phyloP scores from a whole-genome alignment of 2,888 invertebrate genomes.

The Andrena haemorrhoa region DNA sequence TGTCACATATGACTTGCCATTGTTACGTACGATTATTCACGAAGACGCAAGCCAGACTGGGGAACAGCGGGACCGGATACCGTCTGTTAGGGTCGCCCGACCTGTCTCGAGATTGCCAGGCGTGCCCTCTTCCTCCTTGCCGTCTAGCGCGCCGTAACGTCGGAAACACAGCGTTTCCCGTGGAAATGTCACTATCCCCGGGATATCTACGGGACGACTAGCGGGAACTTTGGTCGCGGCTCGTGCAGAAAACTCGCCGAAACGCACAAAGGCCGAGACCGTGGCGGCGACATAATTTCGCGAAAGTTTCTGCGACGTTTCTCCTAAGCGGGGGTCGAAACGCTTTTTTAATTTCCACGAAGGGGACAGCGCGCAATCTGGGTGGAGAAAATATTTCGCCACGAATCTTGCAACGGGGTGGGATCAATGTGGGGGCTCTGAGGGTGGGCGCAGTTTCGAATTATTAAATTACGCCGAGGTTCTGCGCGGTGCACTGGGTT shows the following conservation, averaged over 20 bases:
- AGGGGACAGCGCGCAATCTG: not conserved
- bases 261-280: conserved; percentile 9
- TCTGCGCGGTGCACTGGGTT: too few species aligned
- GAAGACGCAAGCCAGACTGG: conserved; percentile 56
- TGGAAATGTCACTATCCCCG: conserved; percentile 58
- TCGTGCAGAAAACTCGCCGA: not conserved
- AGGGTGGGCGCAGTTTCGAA: too few species aligned
- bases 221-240: conserved; percentile 17
- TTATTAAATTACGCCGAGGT: too few species aligned
- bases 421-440: too few species aligned
- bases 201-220: conserved; percentile 45
- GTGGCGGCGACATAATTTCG: conserved; percentile 29
- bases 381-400: not conserved
- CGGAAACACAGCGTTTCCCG: conserved; percentile 65
- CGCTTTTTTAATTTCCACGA: conserved; percentile 29
- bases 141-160: conserved; percentile 37
- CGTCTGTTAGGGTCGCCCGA: conserved; percentile 69
- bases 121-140: conserved; percentile 52
- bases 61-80: conserved; percentile 59
- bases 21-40: conserved; percentile 72
- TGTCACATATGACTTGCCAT: conserved; percentile 50
- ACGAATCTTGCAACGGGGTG: not conserved
- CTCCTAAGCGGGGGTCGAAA: not conserved
- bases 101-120: conserved; percentile 69
- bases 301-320: conserved; percentile 3